phyloP scores from a whole-genome alignment of 2,113 vertebrate species.

The Pelecanus crispus region DNA sequence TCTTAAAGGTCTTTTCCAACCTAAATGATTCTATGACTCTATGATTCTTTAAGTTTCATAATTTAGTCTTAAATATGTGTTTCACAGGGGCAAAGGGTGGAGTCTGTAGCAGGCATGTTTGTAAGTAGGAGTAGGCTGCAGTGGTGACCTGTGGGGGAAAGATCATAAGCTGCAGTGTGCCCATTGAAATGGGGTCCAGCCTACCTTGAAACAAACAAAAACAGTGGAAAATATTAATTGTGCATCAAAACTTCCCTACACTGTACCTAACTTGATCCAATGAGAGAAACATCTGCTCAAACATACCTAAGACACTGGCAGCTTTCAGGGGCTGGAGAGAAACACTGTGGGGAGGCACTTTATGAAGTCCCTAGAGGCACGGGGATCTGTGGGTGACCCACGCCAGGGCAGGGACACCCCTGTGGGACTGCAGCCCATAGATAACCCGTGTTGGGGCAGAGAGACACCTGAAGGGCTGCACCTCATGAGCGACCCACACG shows the following conservation, averaged over 20 bases:
- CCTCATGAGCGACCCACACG: rapidly evolving
- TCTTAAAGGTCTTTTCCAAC: too few relatives aligned
- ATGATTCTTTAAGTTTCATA: not conserved
- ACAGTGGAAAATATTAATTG: not conserved
- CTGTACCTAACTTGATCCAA: not conserved
- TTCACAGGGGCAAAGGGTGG: not conserved
- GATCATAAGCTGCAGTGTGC: not conserved
- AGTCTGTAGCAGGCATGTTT: not conserved
- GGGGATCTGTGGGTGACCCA: rapidly evolving
- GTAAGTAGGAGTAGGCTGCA: not conserved
- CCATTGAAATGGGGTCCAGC: not conserved
- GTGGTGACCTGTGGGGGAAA: not conserved
- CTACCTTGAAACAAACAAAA: not conserved
- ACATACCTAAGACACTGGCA: not conserved
- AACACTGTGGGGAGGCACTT: not conserved
- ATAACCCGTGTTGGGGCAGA: too few relatives aligned
- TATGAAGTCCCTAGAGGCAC: not conserved
- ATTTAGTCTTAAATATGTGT: not conserved
- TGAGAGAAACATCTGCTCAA: not conserved
- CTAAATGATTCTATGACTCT: too few relatives aligned
- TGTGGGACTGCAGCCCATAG: not conserved
- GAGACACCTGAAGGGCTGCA: too few relatives aligned
- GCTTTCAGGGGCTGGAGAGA: not conserved
- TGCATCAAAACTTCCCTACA: not conserved
- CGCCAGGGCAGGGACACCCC: not conserved